Conservation (phyloP, 2,113 vertebrate species). For the Burhinus oedicnemus region DNA sequence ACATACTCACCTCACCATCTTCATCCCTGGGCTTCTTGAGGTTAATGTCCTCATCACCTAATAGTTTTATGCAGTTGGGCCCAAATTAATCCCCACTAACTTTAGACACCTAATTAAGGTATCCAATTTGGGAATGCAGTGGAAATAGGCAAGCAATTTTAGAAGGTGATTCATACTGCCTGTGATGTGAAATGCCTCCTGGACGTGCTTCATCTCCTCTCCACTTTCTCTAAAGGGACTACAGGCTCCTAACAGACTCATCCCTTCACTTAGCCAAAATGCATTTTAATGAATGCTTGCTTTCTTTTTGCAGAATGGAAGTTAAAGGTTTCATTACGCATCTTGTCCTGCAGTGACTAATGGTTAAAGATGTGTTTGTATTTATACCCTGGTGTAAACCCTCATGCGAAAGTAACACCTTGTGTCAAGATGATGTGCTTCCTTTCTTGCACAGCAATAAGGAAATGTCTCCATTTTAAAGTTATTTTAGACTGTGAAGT, state of each 20-base stretch:
- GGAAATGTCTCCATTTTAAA: not conserved
- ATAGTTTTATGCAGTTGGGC: not conserved
- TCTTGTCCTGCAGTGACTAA: not conserved
- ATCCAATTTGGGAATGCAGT: not conserved
- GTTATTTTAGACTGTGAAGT: not conserved
- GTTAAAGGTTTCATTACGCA: not conserved
- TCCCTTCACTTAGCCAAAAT: not conserved
- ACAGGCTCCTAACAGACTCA: not conserved
- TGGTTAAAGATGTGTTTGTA: not conserved
- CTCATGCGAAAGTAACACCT: rapidly evolving
- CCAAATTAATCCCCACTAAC: not conserved
- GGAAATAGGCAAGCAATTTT: not conserved
- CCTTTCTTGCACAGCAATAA: not conserved
- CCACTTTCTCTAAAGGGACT: not conserved
- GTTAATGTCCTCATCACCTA: not conserved
- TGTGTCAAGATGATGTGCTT: not conserved
- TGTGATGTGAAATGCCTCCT: not conserved
- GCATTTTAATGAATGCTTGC: rapidly evolving
- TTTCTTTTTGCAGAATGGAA: not conserved
- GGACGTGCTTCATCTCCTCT: not conserved
- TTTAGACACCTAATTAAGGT: not conserved
- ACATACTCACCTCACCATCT: not conserved
- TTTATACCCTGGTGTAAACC: not conserved
- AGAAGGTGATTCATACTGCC: not conserved
- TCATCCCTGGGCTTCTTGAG: not conserved